A percentile compares a stretch with the other conserved stretches of the same genome.
These are phyloP conservation scores for Virgularia gustaviana DNA, from an alignment of 92 coral and sea anemone species.

Conservation along the genomic window DNA sequence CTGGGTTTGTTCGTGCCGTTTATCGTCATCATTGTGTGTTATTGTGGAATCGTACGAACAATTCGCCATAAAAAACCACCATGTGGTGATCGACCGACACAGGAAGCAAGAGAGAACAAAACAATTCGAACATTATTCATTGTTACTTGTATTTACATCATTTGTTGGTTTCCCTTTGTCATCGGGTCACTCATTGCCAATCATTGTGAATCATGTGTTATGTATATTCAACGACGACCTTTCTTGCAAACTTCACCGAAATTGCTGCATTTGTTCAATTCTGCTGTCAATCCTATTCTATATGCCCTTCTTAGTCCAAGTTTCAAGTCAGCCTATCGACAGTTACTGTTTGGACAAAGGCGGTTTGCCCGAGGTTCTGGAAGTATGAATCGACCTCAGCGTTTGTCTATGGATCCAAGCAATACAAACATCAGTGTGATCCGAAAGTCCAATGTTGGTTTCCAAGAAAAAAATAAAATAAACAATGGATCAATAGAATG, in stretches of 20 bases:
- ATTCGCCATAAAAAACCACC: neutral
- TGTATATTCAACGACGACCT: constrained; percentile 10
- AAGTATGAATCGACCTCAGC: neutral
- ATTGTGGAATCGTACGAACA: constrained; percentile 9
- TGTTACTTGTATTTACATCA: neutral
- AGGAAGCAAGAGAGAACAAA: constrained; percentile 15
- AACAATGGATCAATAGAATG: too few species aligned
- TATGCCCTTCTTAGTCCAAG: constrained; percentile 27
- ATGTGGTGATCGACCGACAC: neutral
- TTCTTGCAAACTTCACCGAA: constrained; percentile 6
- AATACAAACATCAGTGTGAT: neutral
- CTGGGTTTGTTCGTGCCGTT: constrained; percentile 22
- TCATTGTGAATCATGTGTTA: constrained; percentile 8
- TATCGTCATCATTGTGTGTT: neutral
- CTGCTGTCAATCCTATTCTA: constrained; percentile 22
- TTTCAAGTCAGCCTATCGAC: constrained; percentile 22
- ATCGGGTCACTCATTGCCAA: constrained; percentile 16
- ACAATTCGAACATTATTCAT: constrained; percentile 24
- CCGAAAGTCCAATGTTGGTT: neutral
- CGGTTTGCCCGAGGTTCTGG: neutral
- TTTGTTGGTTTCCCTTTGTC: constrained; percentile 27
- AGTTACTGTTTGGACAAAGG: neutral
- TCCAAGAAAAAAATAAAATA: neutral
- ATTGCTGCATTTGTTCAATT: constrained; percentile 3
- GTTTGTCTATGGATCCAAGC: neutral